Evolutionary conservation across 2,888 invertebrate species (phyloP).

Genomic region (Caradrina clavipalpis): DNA sequence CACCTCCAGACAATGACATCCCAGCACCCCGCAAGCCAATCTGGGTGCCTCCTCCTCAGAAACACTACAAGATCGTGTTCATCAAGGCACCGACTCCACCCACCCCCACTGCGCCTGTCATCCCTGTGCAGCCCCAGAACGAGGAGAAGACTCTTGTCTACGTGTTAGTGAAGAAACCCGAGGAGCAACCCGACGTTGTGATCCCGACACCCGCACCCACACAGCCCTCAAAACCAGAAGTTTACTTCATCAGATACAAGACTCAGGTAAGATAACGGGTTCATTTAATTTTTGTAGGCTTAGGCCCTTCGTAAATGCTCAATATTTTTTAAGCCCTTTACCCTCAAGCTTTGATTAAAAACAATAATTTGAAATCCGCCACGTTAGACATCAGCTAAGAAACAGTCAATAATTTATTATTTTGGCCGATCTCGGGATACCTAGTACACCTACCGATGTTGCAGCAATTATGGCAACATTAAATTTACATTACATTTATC

Average conservation of each 20-base stretch:
- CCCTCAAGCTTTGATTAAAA: not conserved
- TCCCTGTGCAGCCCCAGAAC: slow-evolving; percentile 94
- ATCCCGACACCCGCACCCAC: slow-evolving; percentile 96
- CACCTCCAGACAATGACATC: slow-evolving; percentile 96
- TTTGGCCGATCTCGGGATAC: slow-evolving; percentile 2
- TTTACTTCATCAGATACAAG: slow-evolving; percentile 97
- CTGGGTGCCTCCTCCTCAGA: slow-evolving; percentile 92
- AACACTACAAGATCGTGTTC: slow-evolving; percentile 96
- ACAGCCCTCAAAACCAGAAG: slow-evolving; percentile 97
- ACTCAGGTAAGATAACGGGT: slow-evolving; percentile 92
- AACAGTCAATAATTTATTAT: not conserved
- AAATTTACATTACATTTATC: too few relatives aligned
- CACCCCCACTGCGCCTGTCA: slow-evolving; percentile 91
- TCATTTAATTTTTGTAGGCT: not conserved
- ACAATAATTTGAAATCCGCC: not conserved
- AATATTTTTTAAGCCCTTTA: not conserved
- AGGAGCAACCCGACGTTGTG: slow-evolving; percentile 94
- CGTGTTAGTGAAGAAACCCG: slow-evolving; percentile 97
- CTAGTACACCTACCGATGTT: not conserved
- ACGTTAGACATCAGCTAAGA: not conserved
- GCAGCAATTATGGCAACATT: not conserved
- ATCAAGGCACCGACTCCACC: slow-evolving; percentile 94
- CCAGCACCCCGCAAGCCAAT: slow-evolving; percentile 91
- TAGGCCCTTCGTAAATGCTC: not conserved
- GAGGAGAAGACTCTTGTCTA: slow-evolving; percentile 97